Base-by-base conservation (phyloP, 2,888 invertebrate species). In the Drosophila acutilabella region DNA sequence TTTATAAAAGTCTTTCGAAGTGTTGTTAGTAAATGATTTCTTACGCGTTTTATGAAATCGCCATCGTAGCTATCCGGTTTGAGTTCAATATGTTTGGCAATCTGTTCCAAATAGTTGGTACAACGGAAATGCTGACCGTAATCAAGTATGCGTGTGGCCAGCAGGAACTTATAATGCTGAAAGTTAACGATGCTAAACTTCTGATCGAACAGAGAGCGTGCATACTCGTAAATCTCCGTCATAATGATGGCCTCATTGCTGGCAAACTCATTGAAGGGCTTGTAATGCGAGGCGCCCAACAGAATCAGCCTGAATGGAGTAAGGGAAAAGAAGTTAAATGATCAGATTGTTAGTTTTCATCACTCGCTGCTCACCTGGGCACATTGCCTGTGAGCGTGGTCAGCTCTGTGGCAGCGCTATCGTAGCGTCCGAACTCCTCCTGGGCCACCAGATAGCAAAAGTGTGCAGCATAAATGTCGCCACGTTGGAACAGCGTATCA, bases 181-280 rank as follows among this genome's bases (percentile, higher is more conserved):
- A 97, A 94, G 87, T 96, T 95, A 0, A 95, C 93, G 65, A 98
- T 94, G 48, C 94, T 94, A 91, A 95, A 97, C 58, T 94, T 94
- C 20, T 95, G 94, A 89, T 96, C 96, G 77, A 95, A 96, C 53
- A 98, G 93, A 67, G 96, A 95, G 74, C 96, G 94, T 4, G 98
- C 98, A 92, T 98, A 99, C 92, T 98, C 98, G 92, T 98, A 98
- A 68, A 98, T 96, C 93, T 98, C 98, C 0, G 98, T 98, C 93
- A 98, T 96, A 93, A 98, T 97, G 70, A 98, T 96, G 20, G 98
- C 97, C 90, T 96, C 96, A 90, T 96, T 96, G 58, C 94, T 95
- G 42, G 96, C 96, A 91, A 97, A 96, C 88, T 95, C 94, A 16
- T 91, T 91, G 87, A 96, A 95, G 2, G 94, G 89, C 83, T 94